Percentiles rank a stretch among this genome's conserved stretches.
These are phyloP conservation scores for Melanotaenia trifasciata DNA, from an alignment of 2,797 vertebrate species.

Conservation along the genomic window DNA sequence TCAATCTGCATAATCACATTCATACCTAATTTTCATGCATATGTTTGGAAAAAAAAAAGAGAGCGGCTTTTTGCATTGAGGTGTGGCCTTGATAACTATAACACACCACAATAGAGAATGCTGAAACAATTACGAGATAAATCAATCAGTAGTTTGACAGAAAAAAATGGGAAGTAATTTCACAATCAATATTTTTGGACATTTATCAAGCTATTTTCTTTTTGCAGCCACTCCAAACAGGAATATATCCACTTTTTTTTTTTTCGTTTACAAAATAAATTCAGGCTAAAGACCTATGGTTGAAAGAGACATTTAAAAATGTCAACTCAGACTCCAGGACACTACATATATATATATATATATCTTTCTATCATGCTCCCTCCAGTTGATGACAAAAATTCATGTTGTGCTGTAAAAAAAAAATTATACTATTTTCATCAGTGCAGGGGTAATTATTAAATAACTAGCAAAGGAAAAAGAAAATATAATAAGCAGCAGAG, in stretches of 20 bases:
- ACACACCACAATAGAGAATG: conserved; percentile 16
- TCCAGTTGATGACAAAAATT: background rate
- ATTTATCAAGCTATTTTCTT: background rate
- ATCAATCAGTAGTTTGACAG: conserved; percentile 6
- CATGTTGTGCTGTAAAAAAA: too few species aligned
- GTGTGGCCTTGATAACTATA: conserved; percentile 33
- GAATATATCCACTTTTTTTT: background rate
- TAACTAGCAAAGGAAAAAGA: background rate
- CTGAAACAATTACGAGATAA: background rate
- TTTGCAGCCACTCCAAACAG: conserved; percentile 2
- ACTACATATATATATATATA: too few species aligned
- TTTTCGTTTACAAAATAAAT: conserved; percentile 2
- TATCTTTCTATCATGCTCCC: too few species aligned
- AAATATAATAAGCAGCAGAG: background rate
- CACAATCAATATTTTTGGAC: conserved; percentile 10
- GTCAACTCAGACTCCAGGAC: background rate
- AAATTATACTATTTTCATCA: background rate
- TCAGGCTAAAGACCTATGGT: background rate
- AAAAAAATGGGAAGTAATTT: background rate
- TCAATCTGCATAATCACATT: conserved; percentile 83
- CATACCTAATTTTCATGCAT: conserved; percentile 77
- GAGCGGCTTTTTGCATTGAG: conserved; percentile 56
- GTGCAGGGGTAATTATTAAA: background rate
- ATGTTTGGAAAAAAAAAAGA: conserved; percentile 57
- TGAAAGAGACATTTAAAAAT: background rate